phyloP scores from a whole-genome alignment of 2,113 vertebrate species.

The Corydoras maculifer region DNA sequence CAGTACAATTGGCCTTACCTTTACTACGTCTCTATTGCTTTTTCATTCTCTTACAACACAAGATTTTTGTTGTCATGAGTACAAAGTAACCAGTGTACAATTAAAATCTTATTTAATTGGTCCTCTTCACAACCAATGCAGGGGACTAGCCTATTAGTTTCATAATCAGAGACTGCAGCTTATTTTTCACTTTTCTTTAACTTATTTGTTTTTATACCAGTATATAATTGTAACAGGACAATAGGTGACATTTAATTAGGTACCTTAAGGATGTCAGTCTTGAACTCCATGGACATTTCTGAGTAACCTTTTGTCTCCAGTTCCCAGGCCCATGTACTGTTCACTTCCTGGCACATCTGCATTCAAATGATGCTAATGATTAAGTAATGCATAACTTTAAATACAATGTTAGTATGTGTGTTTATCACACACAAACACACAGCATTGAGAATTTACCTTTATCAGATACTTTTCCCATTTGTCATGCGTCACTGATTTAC shows the following conservation, averaged over 20 bases:
- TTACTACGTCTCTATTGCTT: no score
- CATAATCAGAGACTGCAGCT: no score
- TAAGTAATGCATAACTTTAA: neutral
- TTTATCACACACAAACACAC: neutral
- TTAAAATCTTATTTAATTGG: no score
- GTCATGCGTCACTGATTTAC: conserved; percentile 87
- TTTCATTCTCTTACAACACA: no score
- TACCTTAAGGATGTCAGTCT: conserved; percentile 91
- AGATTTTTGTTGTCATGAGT: no score
- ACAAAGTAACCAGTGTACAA: no score
- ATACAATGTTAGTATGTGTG: neutral
- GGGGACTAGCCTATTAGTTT: no score
- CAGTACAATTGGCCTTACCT: no score
- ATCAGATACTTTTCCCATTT: conserved; percentile 98
- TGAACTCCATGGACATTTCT: conserved; percentile 91
- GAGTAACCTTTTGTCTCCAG: conserved; percentile 96
- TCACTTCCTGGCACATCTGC: conserved; percentile 92
- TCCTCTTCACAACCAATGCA: no score
- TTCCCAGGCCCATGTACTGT: conserved; percentile 97
- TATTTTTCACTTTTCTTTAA: no score
- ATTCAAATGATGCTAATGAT: neutral
- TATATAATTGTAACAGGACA: neutral
- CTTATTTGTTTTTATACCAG: no score
- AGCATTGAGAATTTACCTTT: conserved; percentile 68
- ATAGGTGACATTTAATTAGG: neutral